Conservation (phyloP, 2,888 invertebrate genomes). For the Volucella inflata region DNA sequence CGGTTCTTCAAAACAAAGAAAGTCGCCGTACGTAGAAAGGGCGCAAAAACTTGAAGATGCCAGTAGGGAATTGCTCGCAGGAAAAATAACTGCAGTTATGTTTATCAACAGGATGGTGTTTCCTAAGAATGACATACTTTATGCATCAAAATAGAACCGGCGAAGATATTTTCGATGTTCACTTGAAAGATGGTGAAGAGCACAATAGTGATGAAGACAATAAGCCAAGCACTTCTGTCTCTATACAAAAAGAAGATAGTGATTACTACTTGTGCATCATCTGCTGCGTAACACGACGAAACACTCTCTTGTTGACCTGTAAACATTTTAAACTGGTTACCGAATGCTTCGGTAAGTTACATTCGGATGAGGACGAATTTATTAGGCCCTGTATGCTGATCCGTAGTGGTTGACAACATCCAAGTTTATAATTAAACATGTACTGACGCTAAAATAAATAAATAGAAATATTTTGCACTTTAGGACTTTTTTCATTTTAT, state of each 20-base stretch:
- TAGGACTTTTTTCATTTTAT: background rate
- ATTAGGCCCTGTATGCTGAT: no score
- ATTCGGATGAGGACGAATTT: no score
- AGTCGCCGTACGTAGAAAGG: background rate
- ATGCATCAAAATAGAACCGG: no score
- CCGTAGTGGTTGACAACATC: no score
- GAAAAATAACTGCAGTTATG: constrained; percentile 2
- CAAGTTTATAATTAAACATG: background rate
- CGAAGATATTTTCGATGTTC: no score
- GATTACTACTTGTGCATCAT: no score
- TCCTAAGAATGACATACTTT: no score
- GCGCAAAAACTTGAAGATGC: no score
- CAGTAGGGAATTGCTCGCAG: background rate
- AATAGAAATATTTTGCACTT: background rate
- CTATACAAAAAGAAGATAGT: no score
- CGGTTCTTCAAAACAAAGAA: constrained; percentile 7
- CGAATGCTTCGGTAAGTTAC: background rate
- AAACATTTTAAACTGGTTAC: background rate
- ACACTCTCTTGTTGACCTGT: no score
- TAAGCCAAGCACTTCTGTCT: no score
- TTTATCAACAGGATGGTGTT: constrained; percentile 5
- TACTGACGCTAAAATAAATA: background rate
- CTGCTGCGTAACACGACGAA: background rate
- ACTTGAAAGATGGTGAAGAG: no score
- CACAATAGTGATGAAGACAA: background rate